A percentile compares a stretch with the other conserved stretches of the same genome.
These are phyloP conservation scores for Notothenia rossii DNA, from an alignment of 2,113 vertebrate species.

Conservation along the genomic window DNA sequence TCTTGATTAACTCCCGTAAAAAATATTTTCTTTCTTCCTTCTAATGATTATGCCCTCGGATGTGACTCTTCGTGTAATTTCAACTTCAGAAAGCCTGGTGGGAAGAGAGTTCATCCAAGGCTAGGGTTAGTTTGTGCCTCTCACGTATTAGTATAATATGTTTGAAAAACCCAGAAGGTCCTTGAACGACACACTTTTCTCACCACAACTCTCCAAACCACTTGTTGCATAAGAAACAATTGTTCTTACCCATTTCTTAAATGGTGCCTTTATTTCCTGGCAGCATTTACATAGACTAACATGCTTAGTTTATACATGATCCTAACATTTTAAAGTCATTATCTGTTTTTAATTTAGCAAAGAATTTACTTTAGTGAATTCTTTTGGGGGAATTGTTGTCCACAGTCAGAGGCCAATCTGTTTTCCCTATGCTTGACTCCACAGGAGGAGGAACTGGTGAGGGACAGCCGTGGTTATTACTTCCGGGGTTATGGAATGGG, in stretches of 20 bases:
- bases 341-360: neutral
- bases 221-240: neutral
- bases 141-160: neutral
- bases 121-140: neutral
- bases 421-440: constrained; percentile 59
- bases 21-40: constrained; percentile 21
- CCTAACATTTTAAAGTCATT: neutral
- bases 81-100: constrained; percentile 20
- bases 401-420: constrained; percentile 53
- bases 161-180: neutral
- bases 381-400: neutral
- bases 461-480: constrained; percentile 88
- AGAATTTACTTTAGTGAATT: neutral
- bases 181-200: neutral
- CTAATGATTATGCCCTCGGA: constrained; percentile 35
- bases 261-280: neutral
- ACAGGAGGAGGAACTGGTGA: constrained; percentile 89
- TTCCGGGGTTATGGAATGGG: constrained; percentile 90
- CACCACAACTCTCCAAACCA: neutral
- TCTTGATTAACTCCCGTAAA: constrained; percentile 49
- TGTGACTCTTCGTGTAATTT: constrained; percentile 22
- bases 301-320: neutral
- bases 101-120: constrained; percentile 14
- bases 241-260: neutral
- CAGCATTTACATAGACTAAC: neutral